These are phyloP conservation scores for Coccyzus lansbergi DNA, from an alignment of 2,797 vertebrate genomes.

Conservation along the genomic window DNA sequence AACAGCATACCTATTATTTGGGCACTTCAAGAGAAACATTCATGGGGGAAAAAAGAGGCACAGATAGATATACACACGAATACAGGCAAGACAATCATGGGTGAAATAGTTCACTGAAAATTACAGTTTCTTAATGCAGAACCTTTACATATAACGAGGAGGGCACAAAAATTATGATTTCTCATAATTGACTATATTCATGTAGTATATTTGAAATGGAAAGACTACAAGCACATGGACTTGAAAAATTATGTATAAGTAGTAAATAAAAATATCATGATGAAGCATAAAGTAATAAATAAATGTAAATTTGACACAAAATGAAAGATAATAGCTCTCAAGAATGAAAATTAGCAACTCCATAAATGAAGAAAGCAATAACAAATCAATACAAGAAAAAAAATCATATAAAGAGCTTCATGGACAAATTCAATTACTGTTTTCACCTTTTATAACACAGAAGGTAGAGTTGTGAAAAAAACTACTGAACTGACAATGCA, in stretches of 20 bases:
- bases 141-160: background rate
- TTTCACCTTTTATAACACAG: constrained; percentile 6
- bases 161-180: background rate
- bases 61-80: background rate
- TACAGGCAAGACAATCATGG: constrained; percentile 39
- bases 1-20: constrained; percentile 57
- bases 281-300: background rate
- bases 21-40: constrained; percentile 61
- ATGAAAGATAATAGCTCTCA: background rate
- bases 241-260: background rate
- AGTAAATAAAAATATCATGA: background rate
- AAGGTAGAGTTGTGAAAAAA: background rate
- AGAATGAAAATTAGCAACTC: constrained; percentile 8
- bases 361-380: background rate
- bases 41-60: constrained; percentile 41
- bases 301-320: constrained; percentile 1
- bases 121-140: constrained; percentile 11
- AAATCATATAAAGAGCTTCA: background rate
- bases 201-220: background rate
- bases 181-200: background rate
- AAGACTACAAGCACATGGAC: background rate
- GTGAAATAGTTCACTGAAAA: constrained; percentile 21
- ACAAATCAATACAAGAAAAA: background rate
- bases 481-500: background rate
- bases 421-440: constrained; percentile 51